Percentiles rank a stretch among this genome's conserved stretches.
phyloP scores from a whole-genome alignment of 2,113 vertebrate species.

The Leptobrachium ailaonicum region DNA sequence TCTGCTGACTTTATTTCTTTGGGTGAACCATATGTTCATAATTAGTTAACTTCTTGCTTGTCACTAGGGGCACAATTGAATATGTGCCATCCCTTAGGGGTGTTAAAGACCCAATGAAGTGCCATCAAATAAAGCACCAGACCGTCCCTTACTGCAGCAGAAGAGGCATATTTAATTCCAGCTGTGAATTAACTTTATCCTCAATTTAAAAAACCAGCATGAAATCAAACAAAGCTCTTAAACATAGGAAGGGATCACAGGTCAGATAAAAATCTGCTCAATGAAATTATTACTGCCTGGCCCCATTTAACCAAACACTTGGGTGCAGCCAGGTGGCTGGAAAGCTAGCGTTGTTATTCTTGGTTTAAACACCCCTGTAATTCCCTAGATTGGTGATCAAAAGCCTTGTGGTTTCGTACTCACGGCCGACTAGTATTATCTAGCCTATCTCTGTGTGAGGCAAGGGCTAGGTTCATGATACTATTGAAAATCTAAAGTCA shows the following conservation, averaged over 20 bases:
- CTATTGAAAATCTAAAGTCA: slow-evolving; percentile 49
- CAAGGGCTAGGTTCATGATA: slow-evolving; percentile 32
- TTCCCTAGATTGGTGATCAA: slow-evolving; percentile 31
- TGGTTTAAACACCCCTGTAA: slow-evolving; percentile 56
- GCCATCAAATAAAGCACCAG: slow-evolving; percentile 51
- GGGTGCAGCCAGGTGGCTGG: slow-evolving; percentile 50
- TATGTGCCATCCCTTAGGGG: slow-evolving; percentile 61
- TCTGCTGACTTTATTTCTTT: slow-evolving; percentile 59
- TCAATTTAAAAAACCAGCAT: slow-evolving; percentile 84
- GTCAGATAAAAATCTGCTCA: slow-evolving; percentile 59
- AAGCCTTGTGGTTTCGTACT: slow-evolving; percentile 55
- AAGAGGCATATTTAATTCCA: slow-evolving; percentile 72
- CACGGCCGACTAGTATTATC: slow-evolving; percentile 52
- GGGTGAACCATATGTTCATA: slow-evolving; percentile 77
- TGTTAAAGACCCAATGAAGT: slow-evolving; percentile 65
- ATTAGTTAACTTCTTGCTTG: slow-evolving; percentile 74
- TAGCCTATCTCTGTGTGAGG: slow-evolving; percentile 50
- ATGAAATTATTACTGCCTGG: slow-evolving; percentile 59
- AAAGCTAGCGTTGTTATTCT: slow-evolving; percentile 51
- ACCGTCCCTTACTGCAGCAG: slow-evolving; percentile 58
- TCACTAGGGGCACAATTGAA: slow-evolving; percentile 67
- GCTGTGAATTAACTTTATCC: slow-evolving; percentile 78
- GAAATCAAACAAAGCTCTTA: slow-evolving; percentile 71
- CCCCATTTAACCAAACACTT: slow-evolving; percentile 57
- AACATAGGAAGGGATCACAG: slow-evolving; percentile 58